Conservation (phyloP, 2,797 vertebrate genomes). For the Eleutherodactylus coqui region DNA sequence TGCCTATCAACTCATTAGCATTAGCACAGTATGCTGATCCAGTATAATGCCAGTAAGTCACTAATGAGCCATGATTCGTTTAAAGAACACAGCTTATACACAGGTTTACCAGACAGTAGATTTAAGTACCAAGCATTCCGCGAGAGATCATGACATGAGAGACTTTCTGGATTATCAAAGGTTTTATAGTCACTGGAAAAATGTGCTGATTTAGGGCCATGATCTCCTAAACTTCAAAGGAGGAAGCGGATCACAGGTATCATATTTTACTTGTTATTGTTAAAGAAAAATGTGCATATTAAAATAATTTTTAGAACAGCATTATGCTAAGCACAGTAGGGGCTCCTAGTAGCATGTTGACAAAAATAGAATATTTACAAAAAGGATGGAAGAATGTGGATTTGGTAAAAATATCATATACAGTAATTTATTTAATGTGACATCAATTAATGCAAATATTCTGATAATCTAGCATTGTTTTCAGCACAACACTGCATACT, state of each 20-base stretch:
- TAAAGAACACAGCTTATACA: constrained; percentile 40
- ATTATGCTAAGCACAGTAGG: background rate
- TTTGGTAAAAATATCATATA: background rate
- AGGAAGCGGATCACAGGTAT: background rate
- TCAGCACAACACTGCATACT: background rate
- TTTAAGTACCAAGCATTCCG: constrained; percentile 1
- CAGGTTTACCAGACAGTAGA: constrained; percentile 10
- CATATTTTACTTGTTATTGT: background rate
- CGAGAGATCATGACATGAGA: background rate
- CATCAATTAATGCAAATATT: background rate
- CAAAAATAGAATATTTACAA: background rate
- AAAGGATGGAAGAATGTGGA: background rate
- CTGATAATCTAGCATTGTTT: background rate
- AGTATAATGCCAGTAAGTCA: constrained; percentile 49
- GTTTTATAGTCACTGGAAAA: background rate
- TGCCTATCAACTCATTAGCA: constrained; percentile 57
- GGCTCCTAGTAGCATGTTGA: background rate
- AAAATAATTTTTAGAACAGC: background rate
- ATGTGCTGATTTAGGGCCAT: background rate
- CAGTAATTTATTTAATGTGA: background rate
- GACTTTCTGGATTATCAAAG: background rate
- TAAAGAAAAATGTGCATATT: background rate
- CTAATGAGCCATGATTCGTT: constrained; percentile 56
- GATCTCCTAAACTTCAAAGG: background rate
- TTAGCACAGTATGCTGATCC: constrained; percentile 54